Base-by-base conservation (phyloP, 2,797 vertebrate genomes). In the Poeciliopsis paucimaculata region DNA sequence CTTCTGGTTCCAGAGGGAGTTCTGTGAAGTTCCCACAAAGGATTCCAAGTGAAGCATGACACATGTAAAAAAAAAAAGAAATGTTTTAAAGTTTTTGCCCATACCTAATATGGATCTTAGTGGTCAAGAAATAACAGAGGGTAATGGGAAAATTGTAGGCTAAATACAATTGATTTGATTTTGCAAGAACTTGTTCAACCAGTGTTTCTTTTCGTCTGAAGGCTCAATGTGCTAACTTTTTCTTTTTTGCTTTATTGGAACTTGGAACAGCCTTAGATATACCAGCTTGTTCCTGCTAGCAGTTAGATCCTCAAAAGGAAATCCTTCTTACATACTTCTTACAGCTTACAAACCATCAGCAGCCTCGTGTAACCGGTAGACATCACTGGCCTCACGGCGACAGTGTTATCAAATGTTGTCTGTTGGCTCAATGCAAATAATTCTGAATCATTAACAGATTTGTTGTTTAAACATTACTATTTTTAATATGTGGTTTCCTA, bases 1-100 rank as follows among this genome's bases (percentile, higher is more conserved):
- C 55, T 60, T 45, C 15, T 77, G 43, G 47, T 39, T 73, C 60
- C 47, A 75, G 45, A 8, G 28, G 76, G 68, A 77, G 15, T 23
- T 66, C 23, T 73, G 6, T 36, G 2, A 77, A 77, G 60, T 77
- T 75, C 31, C 41, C 45, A 36, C 16, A 36, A 62, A 73, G n/a
- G 28, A 53, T 66, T 49, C 53, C 23, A 53, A 77, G 34, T 73
- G 46, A 62, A 28, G 75, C 62, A 36, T 34, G 39, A 12, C 36
- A 39, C 28, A n/a, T 57, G 39, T 31, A n/a, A 57, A 23, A 55
- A 57, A 64, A 49, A 43, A 55, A 62, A 49, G 5, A 12, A 55
- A 18, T 34, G 55, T 73, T 71, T 43, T n/a, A 26, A 77, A 31
- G 73, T 20, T 12, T 51, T n/a, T 70, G 39, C 23, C 26, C 12